Conservation (phyloP, 2,888 invertebrate genomes). For the Liodrosophila aerea region DNA sequence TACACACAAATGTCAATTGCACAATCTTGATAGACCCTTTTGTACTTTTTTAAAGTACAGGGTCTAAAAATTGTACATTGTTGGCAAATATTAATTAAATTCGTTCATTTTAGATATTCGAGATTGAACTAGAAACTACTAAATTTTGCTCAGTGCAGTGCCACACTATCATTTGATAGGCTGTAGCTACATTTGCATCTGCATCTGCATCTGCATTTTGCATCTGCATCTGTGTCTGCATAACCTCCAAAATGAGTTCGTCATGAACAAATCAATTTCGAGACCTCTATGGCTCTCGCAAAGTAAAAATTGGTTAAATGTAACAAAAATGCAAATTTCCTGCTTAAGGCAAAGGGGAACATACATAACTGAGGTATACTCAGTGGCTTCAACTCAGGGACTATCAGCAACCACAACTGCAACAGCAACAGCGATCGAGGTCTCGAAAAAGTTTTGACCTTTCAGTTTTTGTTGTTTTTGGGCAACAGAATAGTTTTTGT, state of each 20-base stretch:
- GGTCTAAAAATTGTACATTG: no score
- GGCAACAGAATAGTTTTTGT: constrained; percentile 64
- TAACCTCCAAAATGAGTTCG: constrained; percentile 65
- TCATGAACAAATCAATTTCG: constrained; percentile 76
- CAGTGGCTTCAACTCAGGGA: constrained; percentile 19
- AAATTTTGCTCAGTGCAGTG: background rate
- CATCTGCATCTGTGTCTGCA: constrained; percentile 24
- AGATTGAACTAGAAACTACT: no score
- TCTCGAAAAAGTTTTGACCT: constrained; percentile 30
- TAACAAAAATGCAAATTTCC: constrained; percentile 69
- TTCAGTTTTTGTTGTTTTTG: constrained; percentile 26
- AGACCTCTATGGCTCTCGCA: constrained; percentile 40
- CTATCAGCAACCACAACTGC: constrained; percentile 1
- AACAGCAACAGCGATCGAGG: constrained; percentile 12
- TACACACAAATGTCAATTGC: no score
- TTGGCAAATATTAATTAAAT: no score
- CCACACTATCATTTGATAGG: background rate
- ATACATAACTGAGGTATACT: constrained; percentile 1
- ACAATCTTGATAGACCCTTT: no score
- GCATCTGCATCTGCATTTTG: constrained; percentile 16
- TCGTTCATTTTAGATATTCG: no score
- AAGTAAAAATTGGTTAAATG: constrained; percentile 67
- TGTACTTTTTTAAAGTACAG: no score
- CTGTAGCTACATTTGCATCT: background rate
- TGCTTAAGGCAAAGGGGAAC: constrained; percentile 37